phyloP scores from a whole-genome alignment of 2,888 invertebrate genomes.

The Artemia sp. region DNA sequence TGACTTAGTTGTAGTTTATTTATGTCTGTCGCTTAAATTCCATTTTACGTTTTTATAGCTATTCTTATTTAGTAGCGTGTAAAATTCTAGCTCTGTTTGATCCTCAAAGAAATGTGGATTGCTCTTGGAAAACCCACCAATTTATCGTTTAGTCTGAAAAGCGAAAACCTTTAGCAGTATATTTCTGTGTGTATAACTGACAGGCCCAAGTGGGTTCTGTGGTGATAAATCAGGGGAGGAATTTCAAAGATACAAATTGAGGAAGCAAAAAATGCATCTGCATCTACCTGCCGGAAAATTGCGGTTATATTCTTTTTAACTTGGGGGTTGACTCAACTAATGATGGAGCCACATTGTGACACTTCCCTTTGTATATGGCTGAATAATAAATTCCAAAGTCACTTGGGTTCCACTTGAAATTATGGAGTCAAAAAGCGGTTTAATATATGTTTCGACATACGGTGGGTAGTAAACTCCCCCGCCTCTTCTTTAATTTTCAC shows the following conservation, averaged over 20 bases:
- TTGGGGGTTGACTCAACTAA: slow-evolving; percentile 9
- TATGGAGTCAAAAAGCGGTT: slow-evolving; percentile 7
- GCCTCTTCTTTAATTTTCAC: too few species aligned
- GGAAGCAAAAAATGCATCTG: slow-evolving; percentile 13
- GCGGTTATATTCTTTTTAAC: slow-evolving; percentile 13
- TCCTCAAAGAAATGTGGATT: too few species aligned
- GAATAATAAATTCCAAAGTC: slow-evolving; percentile 6
- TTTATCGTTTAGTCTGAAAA: too few species aligned
- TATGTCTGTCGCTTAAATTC: too few species aligned
- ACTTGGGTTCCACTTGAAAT: slow-evolving; percentile 11
- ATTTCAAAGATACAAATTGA: slow-evolving; percentile 10
- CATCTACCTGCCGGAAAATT: slow-evolving; percentile 6
- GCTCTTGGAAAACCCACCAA: too few species aligned
- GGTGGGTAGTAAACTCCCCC: too few species aligned
- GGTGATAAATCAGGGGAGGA: slow-evolving; percentile 6
- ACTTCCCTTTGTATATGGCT: background rate
- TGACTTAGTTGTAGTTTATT: too few species aligned
- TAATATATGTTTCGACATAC: background rate
- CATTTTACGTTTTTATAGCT: too few species aligned
- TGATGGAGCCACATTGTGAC: slow-evolving; percentile 13
- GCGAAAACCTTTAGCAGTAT: too few species aligned
- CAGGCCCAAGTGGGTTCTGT: background rate
- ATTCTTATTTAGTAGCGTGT: too few species aligned
- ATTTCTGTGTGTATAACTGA: background rate
- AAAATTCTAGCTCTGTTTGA: too few species aligned